Evolutionary conservation across 2,888 invertebrate genomes (phyloP).

Genomic region (Sericinus montela): DNA sequence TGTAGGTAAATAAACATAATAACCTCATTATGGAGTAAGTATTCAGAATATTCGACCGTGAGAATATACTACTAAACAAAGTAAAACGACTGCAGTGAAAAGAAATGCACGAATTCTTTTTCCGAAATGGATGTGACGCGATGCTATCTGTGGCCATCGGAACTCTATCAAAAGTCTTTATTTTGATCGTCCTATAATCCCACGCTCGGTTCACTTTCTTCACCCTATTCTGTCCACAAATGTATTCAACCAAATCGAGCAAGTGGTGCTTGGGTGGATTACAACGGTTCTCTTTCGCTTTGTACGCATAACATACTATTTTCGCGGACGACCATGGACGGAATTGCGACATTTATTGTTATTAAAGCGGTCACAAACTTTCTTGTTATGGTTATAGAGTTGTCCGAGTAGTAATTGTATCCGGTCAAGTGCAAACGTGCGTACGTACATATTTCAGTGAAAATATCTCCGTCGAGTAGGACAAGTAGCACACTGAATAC

Average conservation of each 20-base stretch:
- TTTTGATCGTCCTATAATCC: slow-evolving; percentile 51
- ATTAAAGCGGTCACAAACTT: slow-evolving; percentile 3
- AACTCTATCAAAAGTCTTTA: slow-evolving; percentile 21
- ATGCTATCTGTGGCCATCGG: slow-evolving; percentile 22
- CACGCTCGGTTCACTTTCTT: slow-evolving; percentile 60
- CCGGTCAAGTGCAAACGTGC: not conserved
- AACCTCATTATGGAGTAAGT: slow-evolving; percentile 1
- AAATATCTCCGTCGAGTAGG: not conserved
- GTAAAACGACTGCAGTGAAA: slow-evolving; percentile 9
- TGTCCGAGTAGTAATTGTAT: slow-evolving; percentile 4
- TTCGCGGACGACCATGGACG: slow-evolving; percentile 21
- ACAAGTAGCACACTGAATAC: not conserved
- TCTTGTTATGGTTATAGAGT: slow-evolving; percentile 8
- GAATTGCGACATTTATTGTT: slow-evolving; percentile 22
- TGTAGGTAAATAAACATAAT: not conserved
- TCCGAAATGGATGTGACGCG: slow-evolving; percentile 17
- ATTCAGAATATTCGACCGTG: slow-evolving; percentile 5
- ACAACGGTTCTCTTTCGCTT: slow-evolving; percentile 43
- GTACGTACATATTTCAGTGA: not conserved
- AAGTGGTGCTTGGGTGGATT: slow-evolving; percentile 46
- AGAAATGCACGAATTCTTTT: slow-evolving; percentile 10
- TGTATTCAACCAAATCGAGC: slow-evolving; percentile 43
- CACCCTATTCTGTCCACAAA: slow-evolving; percentile 36
- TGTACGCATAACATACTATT: not conserved
- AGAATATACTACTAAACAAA: slow-evolving; percentile 3